phyloP scores from a whole-genome alignment of 2,888 invertebrate species.

The Anodontia alba region DNA sequence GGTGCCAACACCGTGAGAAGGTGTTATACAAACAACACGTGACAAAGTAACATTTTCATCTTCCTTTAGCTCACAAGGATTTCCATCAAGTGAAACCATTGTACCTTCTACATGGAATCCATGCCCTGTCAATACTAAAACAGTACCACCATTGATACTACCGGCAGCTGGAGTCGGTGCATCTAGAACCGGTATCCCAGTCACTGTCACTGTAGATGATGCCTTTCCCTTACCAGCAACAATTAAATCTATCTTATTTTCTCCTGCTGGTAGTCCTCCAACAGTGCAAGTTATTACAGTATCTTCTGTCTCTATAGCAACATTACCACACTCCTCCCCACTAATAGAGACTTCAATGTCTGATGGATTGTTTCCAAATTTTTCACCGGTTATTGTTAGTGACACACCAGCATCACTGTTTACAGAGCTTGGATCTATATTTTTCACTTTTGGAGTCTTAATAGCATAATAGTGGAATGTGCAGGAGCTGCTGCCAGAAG shows the following conservation, averaged over 20 bases:
- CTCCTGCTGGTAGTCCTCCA: constrained; percentile 63
- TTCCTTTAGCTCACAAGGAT: constrained; percentile 27
- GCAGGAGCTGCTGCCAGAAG: constrained; percentile 25
- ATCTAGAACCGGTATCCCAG: constrained; percentile 28
- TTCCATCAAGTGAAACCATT: constrained; percentile 18
- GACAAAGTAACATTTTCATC: constrained; percentile 31
- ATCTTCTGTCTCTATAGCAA: constrained; percentile 37
- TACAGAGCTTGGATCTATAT: constrained; percentile 49
- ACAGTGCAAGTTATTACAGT: constrained; percentile 66
- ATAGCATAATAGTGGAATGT: constrained; percentile 50
- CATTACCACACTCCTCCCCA: constrained; percentile 60
- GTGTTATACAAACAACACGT: constrained; percentile 46
- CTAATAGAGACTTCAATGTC: constrained; percentile 65
- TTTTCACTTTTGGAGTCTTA: constrained; percentile 60
- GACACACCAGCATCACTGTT: constrained; percentile 30
- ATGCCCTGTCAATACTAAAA: constrained; percentile 62
- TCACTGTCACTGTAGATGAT: too few species aligned
- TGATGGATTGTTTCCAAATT: constrained; percentile 42
- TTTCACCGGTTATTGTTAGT: constrained; percentile 61
- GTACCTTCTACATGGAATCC: constrained; percentile 65
- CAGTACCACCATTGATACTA: constrained; percentile 62
- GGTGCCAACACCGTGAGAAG: constrained; percentile 54
- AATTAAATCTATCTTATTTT: constrained; percentile 42
- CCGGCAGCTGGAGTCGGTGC: constrained; percentile 61
- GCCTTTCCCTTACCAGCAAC: constrained; percentile 56